A percentile compares a stretch with the other conserved stretches of the same genome.
phyloP scores from a whole-genome alignment of 2,797 vertebrate species.

The Phrynocephalus forsythii region DNA sequence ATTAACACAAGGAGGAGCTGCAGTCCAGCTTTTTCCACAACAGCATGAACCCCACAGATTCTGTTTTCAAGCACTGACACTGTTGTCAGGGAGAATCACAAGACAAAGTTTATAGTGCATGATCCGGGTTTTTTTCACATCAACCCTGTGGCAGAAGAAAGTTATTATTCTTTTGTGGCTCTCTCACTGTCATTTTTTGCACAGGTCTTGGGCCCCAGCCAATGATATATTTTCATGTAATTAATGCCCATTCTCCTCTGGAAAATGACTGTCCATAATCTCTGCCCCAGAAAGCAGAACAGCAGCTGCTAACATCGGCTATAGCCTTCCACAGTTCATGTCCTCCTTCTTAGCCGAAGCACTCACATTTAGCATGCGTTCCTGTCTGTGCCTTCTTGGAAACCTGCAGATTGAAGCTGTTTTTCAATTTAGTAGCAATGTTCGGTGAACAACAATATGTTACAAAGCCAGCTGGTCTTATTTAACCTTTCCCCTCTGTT shows the following conservation, averaged over 20 bases:
- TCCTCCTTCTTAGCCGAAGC: slow-evolving; percentile 41
- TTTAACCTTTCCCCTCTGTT: slow-evolving; percentile 52
- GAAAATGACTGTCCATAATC: slow-evolving; percentile 30
- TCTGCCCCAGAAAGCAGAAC: slow-evolving; percentile 31
- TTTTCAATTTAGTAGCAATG: slow-evolving; percentile 62
- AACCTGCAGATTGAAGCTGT: slow-evolving; percentile 36
- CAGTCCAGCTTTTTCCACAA: background rate
- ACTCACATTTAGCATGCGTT: slow-evolving; percentile 32
- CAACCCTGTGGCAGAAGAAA: background rate
- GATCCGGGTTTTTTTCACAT: background rate
- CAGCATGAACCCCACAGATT: too few relatives aligned
- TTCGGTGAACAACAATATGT: slow-evolving; percentile 22
- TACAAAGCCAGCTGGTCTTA: slow-evolving; percentile 60
- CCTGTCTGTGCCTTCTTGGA: slow-evolving; percentile 36
- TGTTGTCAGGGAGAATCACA: background rate
- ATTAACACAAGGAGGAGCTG: background rate
- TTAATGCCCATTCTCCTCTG: slow-evolving; percentile 19
- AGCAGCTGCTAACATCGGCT: slow-evolving; percentile 31
- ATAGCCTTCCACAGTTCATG: slow-evolving; percentile 19
- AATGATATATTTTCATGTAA: background rate
- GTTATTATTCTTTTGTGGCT: background rate
- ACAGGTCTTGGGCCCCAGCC: background rate
- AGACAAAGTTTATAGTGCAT: background rate
- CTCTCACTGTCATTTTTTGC: background rate
- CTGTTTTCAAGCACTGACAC: background rate